Conservation (phyloP, 2,113 vertebrate genomes). For the Camelus dromedarius region DNA sequence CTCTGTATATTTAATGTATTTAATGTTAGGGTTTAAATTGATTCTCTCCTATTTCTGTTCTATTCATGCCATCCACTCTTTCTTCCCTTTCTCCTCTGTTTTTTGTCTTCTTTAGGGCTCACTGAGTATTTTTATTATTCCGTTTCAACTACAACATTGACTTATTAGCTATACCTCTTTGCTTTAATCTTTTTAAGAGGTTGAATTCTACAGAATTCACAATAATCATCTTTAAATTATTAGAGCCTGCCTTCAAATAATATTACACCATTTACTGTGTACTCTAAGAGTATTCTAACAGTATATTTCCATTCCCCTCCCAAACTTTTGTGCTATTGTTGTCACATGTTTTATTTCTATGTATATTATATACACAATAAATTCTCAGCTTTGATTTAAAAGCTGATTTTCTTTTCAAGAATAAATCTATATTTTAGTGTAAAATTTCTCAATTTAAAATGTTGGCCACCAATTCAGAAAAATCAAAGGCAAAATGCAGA, state of each 20-base stretch:
- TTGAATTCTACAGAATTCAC: not conserved
- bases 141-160: not conserved
- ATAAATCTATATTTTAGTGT: not conserved
- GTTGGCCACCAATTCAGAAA: not conserved
- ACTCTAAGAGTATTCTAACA: not conserved
- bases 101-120: not conserved
- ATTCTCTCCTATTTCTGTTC: not conserved
- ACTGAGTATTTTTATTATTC: not conserved
- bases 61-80: not conserved
- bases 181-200: not conserved
- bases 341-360: not conserved
- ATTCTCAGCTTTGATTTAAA: constrained; percentile 15
- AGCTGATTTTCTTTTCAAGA: constrained; percentile 20
- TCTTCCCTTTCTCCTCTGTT: not conserved
- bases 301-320: not conserved
- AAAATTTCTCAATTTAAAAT: constrained; percentile 26
- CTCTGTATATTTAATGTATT: not conserved
- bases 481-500: not conserved
- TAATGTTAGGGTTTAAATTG: not conserved
- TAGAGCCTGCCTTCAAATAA: not conserved
- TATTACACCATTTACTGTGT: not conserved
- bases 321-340: not conserved
- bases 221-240: not conserved
- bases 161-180: not conserved
- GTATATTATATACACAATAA: not conserved